A percentile compares a stretch with the other conserved stretches of the same genome.
These are phyloP conservation scores for Thymelicus acteon DNA, from an alignment of 2,888 invertebrate genomes.

Conservation along the genomic window DNA sequence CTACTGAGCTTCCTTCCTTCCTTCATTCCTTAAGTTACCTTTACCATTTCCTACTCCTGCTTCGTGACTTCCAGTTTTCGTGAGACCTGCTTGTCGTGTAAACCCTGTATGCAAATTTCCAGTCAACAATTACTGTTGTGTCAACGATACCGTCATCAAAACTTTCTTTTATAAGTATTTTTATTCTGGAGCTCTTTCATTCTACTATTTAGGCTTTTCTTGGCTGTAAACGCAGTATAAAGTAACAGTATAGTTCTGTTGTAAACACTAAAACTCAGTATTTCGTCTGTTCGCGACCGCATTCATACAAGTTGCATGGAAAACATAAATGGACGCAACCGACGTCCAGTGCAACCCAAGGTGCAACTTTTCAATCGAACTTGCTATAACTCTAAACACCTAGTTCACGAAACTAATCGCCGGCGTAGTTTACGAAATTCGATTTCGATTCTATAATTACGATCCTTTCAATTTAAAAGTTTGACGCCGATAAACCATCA, in stretches of 20 bases:
- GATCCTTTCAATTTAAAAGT: constrained; percentile 52
- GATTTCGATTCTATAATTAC: constrained; percentile 47
- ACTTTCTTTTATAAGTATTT: constrained; percentile 23
- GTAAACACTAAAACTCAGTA: too few relatives aligned
- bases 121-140: constrained; percentile 16
- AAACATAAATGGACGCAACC: constrained; percentile 3
- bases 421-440: constrained; percentile 51
- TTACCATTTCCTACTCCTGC: background rate
- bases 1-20: too few relatives aligned
- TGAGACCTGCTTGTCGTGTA: background rate
- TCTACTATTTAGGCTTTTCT: too few relatives aligned
- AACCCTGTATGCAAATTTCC: constrained; percentile 20
- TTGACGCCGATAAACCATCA: constrained; percentile 45
- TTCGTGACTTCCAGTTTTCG: too few relatives aligned
- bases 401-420: constrained; percentile 51
- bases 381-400: constrained; percentile 45
- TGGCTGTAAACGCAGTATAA: too few relatives aligned
- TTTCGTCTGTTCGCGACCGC: background rate
- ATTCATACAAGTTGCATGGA: background rate
- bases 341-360: constrained; percentile 39
- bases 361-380: constrained; percentile 40
- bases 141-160: constrained; percentile 17
- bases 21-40: background rate
- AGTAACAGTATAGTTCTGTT: too few relatives aligned
- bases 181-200: background rate